Evolutionary conservation across 1,140 invertebrate genomes (phyloP), one percentile per base, ranked within the genome.

Genomic region (Brachionus rubens): DNA sequence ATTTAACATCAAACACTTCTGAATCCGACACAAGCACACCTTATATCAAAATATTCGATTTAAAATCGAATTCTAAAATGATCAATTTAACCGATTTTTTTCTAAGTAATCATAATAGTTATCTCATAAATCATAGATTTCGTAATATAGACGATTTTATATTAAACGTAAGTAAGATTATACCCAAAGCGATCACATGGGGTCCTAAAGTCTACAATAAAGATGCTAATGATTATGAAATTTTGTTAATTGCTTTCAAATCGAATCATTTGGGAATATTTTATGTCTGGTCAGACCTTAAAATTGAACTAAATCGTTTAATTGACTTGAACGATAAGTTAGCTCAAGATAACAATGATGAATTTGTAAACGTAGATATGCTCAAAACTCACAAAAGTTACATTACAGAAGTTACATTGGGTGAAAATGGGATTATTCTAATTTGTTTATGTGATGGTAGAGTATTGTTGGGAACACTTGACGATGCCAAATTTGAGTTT

Each of bases 1-100:
- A 0, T 43, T 65, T 65, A 2, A 65, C 9, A 26, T 36, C 33
- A 9, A 36, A 36, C 9, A 5, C 4, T 36, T 3, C 3, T 9
- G 33, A 36, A 36, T 36, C 33, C 19, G 26, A 24, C 2, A 12
- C 36, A 12, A 65, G 26, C 41, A 65, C 26, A 3, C 19, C 41
- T 24, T 43, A 16, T 65, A 24, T 19, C 6, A 41, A 65, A 65
- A 43, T 65, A n/a, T 65, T 65, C 30, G 59, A 65, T 26, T 43
- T 16, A 12, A 65, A 65, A 26, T 43, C 59, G 43, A 41, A 65
- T 14, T 65, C 59, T 10, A 65, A 46, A 43, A 24, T 65, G n/a
- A 3, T 65, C 24, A n/a, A 65, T 28, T 28, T 65, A 14, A 65
- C 36, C 14, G 59, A 65, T 43, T 65, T 43, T 43, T 43, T 65